Conservation (phyloP, 37 sponge, comb jelly and placozoan genomes). For the Beroe forskalii region DNA sequence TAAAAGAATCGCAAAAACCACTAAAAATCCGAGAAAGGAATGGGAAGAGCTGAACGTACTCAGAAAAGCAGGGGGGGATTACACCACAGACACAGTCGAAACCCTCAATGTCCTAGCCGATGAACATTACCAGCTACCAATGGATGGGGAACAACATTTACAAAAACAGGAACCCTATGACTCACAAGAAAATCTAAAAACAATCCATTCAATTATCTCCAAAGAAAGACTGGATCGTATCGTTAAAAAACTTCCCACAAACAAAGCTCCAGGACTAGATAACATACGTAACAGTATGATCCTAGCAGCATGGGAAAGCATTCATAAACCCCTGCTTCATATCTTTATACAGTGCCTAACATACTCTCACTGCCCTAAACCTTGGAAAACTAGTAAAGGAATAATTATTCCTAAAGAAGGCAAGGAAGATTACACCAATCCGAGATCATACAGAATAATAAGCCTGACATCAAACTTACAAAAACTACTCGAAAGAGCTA, state of each 20-base stretch:
- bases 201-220: neutral
- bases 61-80: neutral
- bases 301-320: neutral
- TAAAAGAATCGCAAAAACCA: neutral
- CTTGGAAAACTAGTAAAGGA: neutral
- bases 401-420: neutral
- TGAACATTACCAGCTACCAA: neutral
- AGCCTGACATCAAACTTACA: constrained; percentile 1
- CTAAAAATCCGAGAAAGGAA: neutral
- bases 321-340: neutral
- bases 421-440: neutral
- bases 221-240: neutral
- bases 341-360: neutral
- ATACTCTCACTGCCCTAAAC: neutral
- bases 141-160: neutral
- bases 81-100: neutral
- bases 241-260: neutral
- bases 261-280: neutral
- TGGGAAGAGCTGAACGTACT: neutral
- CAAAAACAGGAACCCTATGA: neutral
- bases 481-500: neutral
- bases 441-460: neutral
- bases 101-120: neutral
- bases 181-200: neutral
- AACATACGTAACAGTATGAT: neutral